Base-by-base conservation (phyloP, 2,888 invertebrate genomes). In the Pseudoips prasinana region DNA sequence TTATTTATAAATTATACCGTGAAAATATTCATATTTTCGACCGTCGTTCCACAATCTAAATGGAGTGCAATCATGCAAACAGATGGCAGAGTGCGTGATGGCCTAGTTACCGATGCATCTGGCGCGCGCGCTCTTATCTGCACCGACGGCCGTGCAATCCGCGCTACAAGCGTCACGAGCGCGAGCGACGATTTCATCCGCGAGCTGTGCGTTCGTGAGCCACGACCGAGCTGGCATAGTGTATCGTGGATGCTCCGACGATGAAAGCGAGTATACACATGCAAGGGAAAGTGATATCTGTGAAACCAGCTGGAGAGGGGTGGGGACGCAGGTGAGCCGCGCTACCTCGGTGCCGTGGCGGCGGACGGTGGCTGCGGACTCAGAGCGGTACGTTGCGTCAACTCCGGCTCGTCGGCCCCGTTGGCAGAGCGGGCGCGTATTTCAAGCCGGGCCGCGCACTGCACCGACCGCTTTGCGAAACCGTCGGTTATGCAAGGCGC, bases 381-480 rank as follows among this genome's bases (percentile, higher is more conserved):
- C 40, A 47, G 43, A 43, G 32, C 51, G 64, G 35, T 41, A 36
- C 50, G 74, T 78, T 76, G 78, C 80, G 77, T 76, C 80, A 77
- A 72, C 67, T 37, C 46, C 55, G 53, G 53, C 52, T 53, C 59
- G 43, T 63, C 73, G 79, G 76, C 73, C 75, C 74, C 70, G 73
- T 77, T 75, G 76, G 78, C 78, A 69, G 68, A 68, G 70, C 71
- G 59, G 73, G 62, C 70, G 82, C 83, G 78, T 86, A 87, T 85
- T 87, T 86, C 80, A 83, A 83, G 83, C 84, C 76, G 70, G 61
- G 64, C 64, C 64, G 68, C 72, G 69, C 73, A 78, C 82, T 85
- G 84, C 87, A 82, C 70, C 80, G 77, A 71, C 66, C 75, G 78
- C 78, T 88, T 88, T 88, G 87, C 88, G 88, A 87, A 87, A 88